These are phyloP conservation scores for Macrobrachium rosenbergii DNA, from an alignment of 1,140 invertebrate species.

Conservation along the genomic window DNA sequence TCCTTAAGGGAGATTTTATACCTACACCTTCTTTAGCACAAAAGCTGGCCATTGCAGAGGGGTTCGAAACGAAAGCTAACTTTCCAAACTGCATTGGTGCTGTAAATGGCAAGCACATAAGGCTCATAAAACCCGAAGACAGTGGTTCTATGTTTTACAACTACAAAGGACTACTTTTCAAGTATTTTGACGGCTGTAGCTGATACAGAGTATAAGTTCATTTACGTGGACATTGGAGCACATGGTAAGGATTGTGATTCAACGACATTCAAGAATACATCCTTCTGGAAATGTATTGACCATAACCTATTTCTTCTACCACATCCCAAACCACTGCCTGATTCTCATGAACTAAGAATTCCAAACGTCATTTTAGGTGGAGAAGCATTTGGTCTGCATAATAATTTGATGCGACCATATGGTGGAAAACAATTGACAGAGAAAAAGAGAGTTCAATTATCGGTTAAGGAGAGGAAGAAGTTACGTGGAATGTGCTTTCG, in stretches of 20 bases:
- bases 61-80: too few relatives aligned
- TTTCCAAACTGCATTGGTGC: constrained; percentile 27
- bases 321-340: constrained; percentile 18
- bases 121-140: constrained; percentile 2
- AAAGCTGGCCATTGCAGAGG: too few relatives aligned
- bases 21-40: too few relatives aligned
- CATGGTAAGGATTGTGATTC: too few relatives aligned
- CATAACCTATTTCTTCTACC: constrained; percentile 15
- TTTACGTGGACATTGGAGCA: neutral
- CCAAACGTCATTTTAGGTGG: constrained; percentile 13
- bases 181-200: constrained; percentile 16
- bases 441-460: constrained; percentile 31
- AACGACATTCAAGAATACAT: too few relatives aligned
- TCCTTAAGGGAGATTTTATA: too few relatives aligned
- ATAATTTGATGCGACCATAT: neutral
- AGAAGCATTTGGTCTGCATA: constrained; percentile 33
- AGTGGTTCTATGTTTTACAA: constrained; percentile 30
- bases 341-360: neutral
- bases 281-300: constrained; percentile 13
- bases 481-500: neutral
- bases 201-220: constrained; percentile 14
- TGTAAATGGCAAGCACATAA: constrained; percentile 34
- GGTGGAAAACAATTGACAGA: neutral
- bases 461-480: constrained; percentile 14
- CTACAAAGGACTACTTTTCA: constrained; percentile 15